A percentile compares a stretch with the other conserved stretches of the same genome.
phyloP scores from a whole-genome alignment of 2,888 invertebrate species.

The Plagodis dolabraria region DNA sequence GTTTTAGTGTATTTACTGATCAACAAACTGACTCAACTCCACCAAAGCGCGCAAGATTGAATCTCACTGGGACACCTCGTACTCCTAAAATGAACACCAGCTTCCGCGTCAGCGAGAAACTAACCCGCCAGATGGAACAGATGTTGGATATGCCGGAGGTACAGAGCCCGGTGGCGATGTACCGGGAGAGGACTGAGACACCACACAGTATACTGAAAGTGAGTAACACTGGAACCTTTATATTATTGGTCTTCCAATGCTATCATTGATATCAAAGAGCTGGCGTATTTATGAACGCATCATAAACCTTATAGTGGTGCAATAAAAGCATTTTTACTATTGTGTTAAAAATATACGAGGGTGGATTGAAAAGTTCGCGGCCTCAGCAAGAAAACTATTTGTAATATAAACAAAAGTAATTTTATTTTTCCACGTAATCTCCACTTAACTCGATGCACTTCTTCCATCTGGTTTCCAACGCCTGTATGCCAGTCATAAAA shows the following conservation, averaged over 20 bases:
- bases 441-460: too few species aligned
- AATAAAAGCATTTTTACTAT: too few species aligned
- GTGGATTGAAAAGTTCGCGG: too few species aligned
- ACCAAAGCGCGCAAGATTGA: constrained; percentile 63
- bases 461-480: too few species aligned
- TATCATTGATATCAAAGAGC: too few species aligned
- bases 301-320: too few species aligned
- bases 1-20: constrained; percentile 54
- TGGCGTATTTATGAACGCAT: too few species aligned
- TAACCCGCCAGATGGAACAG: constrained; percentile 62
- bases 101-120: constrained; percentile 43
- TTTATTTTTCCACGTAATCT: too few species aligned
- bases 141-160: constrained; percentile 85
- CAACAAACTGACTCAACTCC: constrained; percentile 55
- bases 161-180: constrained; percentile 53
- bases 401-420: too few species aligned
- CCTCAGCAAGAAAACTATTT: too few species aligned
- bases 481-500: too few species aligned
- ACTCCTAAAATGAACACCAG: constrained; percentile 48
- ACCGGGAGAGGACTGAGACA: constrained; percentile 68
- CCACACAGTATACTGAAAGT: constrained; percentile 89
- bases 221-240: not conserved
- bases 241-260: not conserved
- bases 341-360: too few species aligned
- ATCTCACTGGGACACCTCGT: constrained; percentile 48